Evolutionary conservation across 2,797 vertebrate genomes (phyloP), one percentile per base, ranked within the genome.

Genomic region (Ctenopoma kingsleyae): DNA sequence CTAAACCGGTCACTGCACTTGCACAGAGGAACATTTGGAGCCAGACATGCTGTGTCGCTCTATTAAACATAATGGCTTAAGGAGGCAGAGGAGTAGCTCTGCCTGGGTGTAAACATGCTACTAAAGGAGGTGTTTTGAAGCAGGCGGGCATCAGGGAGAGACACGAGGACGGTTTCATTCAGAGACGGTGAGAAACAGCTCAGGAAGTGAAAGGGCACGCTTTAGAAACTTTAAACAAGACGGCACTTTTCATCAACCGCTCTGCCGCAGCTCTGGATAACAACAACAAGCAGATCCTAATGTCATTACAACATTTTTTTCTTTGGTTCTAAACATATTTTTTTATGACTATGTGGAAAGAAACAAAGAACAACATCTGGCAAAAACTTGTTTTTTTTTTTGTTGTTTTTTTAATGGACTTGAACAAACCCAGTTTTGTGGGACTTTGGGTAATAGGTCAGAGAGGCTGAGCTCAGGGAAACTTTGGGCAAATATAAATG

Each of bases 391-490:
- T 67, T 67, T 67, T 73, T 80, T 80, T 71, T 38, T 10, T 15
- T 15, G 15, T 17, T 43, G 3, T 43, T 43, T 80, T 90, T 85
- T 70, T 78, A 90, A 90, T 71, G 82, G 80, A 72, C 80, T 85
- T 41, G 78, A 93, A 94, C 94, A 94, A 91, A 92, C 88, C 80
- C 2, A 51, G 90, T 91, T 92, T 91, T 94, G 94, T 94, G 72
- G 86, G 86, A 91, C 83, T 90, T 86, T 89, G 86, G 91, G 86
- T 93, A 92, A 91, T 90, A 92, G 93, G 88, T 93, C 90, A 91
- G 82, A 53, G 80, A 83, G 84, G 78, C 92, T 93, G 87, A 93
- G 92, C 92, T 93, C 90, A 94, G 87, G 90, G 92, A 94, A 93
- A 93, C 86, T 92, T 85, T 92, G 90, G 84, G 76, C 81, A 88